Evolutionary conservation across 2,888 invertebrate genomes (phyloP).

Genomic region (Ectemnius cavifrons): DNA sequence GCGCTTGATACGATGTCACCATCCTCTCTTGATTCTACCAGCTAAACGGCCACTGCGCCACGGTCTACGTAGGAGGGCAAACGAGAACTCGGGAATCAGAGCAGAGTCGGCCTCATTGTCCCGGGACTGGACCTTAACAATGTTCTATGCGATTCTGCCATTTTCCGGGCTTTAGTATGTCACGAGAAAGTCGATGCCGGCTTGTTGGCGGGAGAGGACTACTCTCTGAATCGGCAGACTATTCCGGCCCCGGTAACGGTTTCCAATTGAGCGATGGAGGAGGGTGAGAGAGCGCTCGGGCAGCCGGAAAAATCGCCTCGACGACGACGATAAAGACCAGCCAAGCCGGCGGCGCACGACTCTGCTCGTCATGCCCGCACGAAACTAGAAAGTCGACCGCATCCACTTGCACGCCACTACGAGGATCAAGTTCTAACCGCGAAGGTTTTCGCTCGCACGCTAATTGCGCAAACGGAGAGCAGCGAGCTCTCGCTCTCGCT

Average conservation of each 20-base stretch:
- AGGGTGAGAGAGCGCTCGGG: background rate
- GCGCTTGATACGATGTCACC: background rate
- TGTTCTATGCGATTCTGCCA: conserved; percentile 13
- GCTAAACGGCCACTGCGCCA: background rate
- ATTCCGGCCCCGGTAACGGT: conserved; percentile 36
- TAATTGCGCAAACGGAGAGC: background rate
- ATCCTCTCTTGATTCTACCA: background rate
- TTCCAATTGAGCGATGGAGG: conserved; percentile 44
- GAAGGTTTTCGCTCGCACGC: conserved; percentile 27
- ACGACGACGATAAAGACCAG: conserved; percentile 17
- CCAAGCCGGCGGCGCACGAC: conserved; percentile 14
- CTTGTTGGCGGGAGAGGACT: conserved; percentile 30
- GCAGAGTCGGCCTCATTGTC: too few relatives aligned
- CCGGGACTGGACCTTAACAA: background rate
- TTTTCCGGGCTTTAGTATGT: conserved; percentile 56
- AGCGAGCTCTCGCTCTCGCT: background rate
- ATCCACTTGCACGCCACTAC: conserved; percentile 11
- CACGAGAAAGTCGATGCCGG: conserved; percentile 58
- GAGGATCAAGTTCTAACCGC: conserved; percentile 51
- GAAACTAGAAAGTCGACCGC: conserved; percentile 51
- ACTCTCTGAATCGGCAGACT: background rate
- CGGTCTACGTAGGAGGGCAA: too few relatives aligned
- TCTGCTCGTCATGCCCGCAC: background rate
- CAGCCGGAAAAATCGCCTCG: conserved; percentile 48
- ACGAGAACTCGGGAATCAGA: conserved; percentile 4